Evolutionary conservation across 2,113 vertebrate genomes (phyloP), one percentile per base, ranked within the genome.

Genomic region (Melanerpes formicivorus): DNA sequence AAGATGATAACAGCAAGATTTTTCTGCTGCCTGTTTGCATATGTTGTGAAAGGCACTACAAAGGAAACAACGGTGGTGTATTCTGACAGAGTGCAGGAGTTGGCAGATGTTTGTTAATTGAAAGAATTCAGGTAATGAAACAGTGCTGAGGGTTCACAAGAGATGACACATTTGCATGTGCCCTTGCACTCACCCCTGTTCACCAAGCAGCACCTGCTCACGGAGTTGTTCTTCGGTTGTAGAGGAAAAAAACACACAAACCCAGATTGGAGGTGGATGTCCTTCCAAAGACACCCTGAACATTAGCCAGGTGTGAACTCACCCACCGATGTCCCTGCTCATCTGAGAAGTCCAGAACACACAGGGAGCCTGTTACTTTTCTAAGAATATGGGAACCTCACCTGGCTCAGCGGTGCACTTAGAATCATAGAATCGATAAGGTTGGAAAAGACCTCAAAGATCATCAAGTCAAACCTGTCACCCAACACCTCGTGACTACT

Each of bases 41-140:
- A 62, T 79, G 63, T 94, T 96, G 64, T 93, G 77, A 93, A 96
- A 94, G 63, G 76, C 59, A 90, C 88, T 95, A 95, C 90, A 95
- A 96, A 96, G 91, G 65, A 73, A 91, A 87, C 87, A 93, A 90
- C 92, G 83, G 66, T 85, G 75, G 80, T 83, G 42, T 78, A 92
- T 88, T 93, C 95, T 97, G 88, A 90, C 83, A 94, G 88, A 94
- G 87, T 88, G 88, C 93, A 94, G 90, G 84, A 97, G 95, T 69
- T 97, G 96, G 94, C 97, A 97, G 97, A 95, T 97, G 96, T 96
- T 97, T 97, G 95, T 93, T 98, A 97, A 97, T 97, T 96, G 97
- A 95, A 97, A 97, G 96, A 97, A 97, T 96, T 95, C 96, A 96
- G 95, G 96, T 97, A 97, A 95, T 96, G 94, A 94, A 97, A 97